phyloP scores from a whole-genome alignment of 2,113 vertebrate species.

The Choloepus hoffmanni region DNA sequence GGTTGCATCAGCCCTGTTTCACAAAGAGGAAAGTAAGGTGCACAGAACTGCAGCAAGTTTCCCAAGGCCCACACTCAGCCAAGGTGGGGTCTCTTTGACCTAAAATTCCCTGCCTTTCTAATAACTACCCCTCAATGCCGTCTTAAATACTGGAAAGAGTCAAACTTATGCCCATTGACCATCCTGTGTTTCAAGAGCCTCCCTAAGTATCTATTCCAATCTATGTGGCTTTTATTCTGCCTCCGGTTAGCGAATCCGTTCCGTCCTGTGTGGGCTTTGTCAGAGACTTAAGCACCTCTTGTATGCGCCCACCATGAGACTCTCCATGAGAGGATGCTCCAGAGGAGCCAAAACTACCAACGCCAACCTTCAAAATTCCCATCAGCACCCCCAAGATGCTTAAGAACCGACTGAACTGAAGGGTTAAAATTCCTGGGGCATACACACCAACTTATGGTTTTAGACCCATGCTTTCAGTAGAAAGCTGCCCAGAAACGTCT shows the following conservation, averaged over 20 bases:
- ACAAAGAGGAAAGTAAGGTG: not conserved
- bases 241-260: not conserved
- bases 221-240: not conserved
- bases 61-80: not conserved
- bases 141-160: not conserved
- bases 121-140: not conserved
- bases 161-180: not conserved
- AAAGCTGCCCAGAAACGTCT: conserved; percentile 40
- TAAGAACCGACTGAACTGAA: not conserved
- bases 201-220: not conserved
- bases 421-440: not conserved
- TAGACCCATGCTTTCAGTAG: conserved; percentile 34
- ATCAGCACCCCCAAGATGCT: not conserved
- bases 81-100: not conserved
- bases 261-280: not conserved
- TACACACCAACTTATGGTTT: conserved; percentile 18
- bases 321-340: not conserved
- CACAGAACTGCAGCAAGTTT: not conserved
- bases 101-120: not conserved
- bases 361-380: not conserved
- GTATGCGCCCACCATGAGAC: not conserved
- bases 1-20: not conserved
- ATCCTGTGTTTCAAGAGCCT: not conserved
- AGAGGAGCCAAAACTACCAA: not conserved
- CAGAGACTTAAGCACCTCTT: not conserved